Base-by-base conservation (phyloP, 2,888 invertebrate species). In the Teleogryllus oceanicus region DNA sequence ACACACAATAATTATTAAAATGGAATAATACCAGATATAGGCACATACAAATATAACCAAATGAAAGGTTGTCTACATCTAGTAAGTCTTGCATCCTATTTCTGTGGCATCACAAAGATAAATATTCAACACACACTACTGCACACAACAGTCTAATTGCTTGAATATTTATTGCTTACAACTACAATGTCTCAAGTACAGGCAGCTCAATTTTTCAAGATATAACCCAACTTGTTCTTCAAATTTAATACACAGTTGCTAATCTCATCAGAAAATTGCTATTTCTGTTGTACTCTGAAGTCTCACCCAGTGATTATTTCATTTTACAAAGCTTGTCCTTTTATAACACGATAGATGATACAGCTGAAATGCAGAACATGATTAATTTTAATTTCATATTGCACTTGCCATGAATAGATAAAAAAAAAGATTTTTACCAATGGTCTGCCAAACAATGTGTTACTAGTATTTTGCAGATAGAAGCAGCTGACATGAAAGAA, bases 1-100 rank as follows among this genome's bases (percentile, higher is more conserved):
- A 62, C 62, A 62, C 37, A 37, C 37, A 37, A 24, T 62, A 62
- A 18, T 62, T 18, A n/a, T 62, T 62, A 8, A 62, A 62, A 62
- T 62, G 62, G 62, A 62, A 62, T 37, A 37, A 37, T 62, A 62
- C 62, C 62, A 62, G 62, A 62, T 62, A 62, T 62, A 62, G 62
- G 62, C 62, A 62, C 62, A 62, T 62, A 62, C 62, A 62, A 62
- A 62, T 62, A 5, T 62, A 62, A 62, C 13, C 8, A 18, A 62
- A 62, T 37, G 37, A 37, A 37, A 37, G n/a, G 16, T 18, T 62
- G 62, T 62, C 62, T 62, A 62, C 13, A 18, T 62, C 62, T 62
- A 62, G 13, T 18, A 62, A 62, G 62, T 18, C n/a, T 62, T 62
- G 62, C n/a, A 62, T 62, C 13, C 62, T 62, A 62, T 62, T 62